Base-by-base conservation (phyloP, 2,888 invertebrate species). In the Caenorhabditis becei region DNA sequence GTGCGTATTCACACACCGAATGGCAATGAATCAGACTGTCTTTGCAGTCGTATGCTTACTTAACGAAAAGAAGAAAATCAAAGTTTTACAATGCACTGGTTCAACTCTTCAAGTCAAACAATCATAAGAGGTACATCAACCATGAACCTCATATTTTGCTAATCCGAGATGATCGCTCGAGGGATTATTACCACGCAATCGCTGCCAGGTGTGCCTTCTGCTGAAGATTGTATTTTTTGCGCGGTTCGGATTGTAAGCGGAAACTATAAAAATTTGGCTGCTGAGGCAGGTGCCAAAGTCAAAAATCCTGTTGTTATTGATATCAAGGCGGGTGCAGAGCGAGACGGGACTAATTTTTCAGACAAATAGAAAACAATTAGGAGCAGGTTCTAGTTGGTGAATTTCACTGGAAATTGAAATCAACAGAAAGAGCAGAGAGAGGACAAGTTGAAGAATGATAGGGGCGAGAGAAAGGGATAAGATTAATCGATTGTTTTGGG, bases 401-500 rank as follows among this genome's bases (percentile, higher is more conserved):
- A n/a, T n/a, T n/a, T n/a, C n/a, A n/a, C 14, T 2, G 41, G 14
- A 41, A 41, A 41, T 14, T 41, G 7, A 14, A 14, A 41, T n/a
- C n/a, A n/a, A n/a, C n/a, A 41, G 32, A 32, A 41, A 41, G 41
- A 47, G 47, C 47, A 47, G 3, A 47, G 18, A 4, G 10, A 47
- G 47, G n/a, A 2, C 47, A 47, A 18, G 47, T 18, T 58, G 54
- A 59, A 14, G 10, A 35, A 16, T 24, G 24, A 20, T 20, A n/a
- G 16, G 24, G 18, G 16, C 49, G 20, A 49, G 32, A 63, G 41
- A 51, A 24, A 41, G 23, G 23, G 28, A 47, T 20, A 37, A 67
- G 75, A 75, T 63, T 65, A 67, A 75, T 35, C 14, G 61, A 75
- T 44, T 63, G 67, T 58, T 63, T 49, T 63, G 63, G 59, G 61